Evolutionary conservation across 2,113 vertebrate species (phyloP), one percentile per base, ranked within the genome.

Genomic region (Trochalopteron elliotii): DNA sequence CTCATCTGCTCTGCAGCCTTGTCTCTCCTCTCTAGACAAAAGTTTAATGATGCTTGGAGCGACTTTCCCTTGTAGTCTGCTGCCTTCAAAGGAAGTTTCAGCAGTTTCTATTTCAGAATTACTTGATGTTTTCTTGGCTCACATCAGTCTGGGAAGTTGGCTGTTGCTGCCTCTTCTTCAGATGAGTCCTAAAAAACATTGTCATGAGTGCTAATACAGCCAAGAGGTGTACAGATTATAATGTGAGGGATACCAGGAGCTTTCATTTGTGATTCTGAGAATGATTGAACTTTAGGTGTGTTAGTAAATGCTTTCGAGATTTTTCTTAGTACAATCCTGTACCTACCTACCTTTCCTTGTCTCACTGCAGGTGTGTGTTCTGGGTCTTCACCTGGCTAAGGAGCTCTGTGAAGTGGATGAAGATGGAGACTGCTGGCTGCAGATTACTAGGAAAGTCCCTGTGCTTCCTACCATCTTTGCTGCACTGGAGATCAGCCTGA

Each of bases 341-440:
- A 59, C 44, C 25, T 49, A 21, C 30, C 10, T 86, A 8, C 30
- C n/a, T 91, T 42, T 30, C 33, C n/a, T 44, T 27, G 45, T 57
- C 28, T 57, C 28, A 3, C 25, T 71, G 79, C 97, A 99, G 99
- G 99, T 99, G 39, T 99, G 99, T 91, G 99, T 99, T 69, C 95
- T 99, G 52, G 99, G 99, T 9, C 97, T 99, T 81, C 99, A 99
- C 79, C 95, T 99, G 59, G 99, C 99, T 16, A 99, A 99, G 97
- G 99, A 99, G 96, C 98, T 99, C 90, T 99, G 99, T 89, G 98
- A 98, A 72, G 98, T 97, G 6, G 99, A 99, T 47, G 99, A 99
- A 71, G 98, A 99, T 4, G 99, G 99, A 1, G 99, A 99, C 78
- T 98, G 98, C 33, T 99, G 99, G 99, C 97, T 99, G 14, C 98